phyloP scores from a whole-genome alignment of 2,888 invertebrate genomes.

The Caenorhabditis plicata region DNA sequence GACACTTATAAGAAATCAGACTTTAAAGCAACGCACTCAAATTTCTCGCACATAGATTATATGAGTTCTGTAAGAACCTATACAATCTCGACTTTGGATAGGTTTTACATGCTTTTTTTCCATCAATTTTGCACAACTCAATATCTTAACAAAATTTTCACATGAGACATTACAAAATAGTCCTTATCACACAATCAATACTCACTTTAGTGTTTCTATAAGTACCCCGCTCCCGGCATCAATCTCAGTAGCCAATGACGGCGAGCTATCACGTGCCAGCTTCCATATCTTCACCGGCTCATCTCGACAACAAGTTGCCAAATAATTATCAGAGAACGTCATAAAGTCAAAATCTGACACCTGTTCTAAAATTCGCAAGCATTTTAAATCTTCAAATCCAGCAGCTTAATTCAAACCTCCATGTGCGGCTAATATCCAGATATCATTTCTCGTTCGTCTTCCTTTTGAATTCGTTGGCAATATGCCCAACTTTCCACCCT shows the following conservation, averaged over 20 bases:
- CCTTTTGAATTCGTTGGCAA: conserved; percentile 85
- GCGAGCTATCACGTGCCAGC: conserved; percentile 73
- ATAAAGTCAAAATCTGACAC: conserved; percentile 93
- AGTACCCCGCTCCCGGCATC: conserved; percentile 29
- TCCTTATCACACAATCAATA: neutral
- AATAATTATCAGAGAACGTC: conserved; percentile 87
- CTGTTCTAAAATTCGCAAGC: conserved; percentile 75
- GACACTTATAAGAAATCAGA: no score
- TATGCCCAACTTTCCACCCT: conserved; percentile 85
- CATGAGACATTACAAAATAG: neutral
- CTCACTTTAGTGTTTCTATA: conserved; percentile 26
- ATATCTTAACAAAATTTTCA: no score
- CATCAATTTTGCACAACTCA: no score
- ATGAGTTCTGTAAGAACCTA: no score
- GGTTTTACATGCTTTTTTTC: no score
- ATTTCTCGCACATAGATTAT: no score
- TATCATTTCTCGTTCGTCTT: conserved; percentile 77
- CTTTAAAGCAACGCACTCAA: no score
- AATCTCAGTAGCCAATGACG: conserved; percentile 25
- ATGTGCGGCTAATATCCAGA: conserved; percentile 67
- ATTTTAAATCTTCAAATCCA: neutral
- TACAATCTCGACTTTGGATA: no score
- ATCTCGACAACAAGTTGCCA: conserved; percentile 78
- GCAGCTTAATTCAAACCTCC: conserved; percentile 1
- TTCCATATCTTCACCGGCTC: conserved; percentile 65